Evolutionary conservation across 2,888 invertebrate species (phyloP), one percentile per base, ranked within the genome.

Genomic region (Copidosoma aretas): DNA sequence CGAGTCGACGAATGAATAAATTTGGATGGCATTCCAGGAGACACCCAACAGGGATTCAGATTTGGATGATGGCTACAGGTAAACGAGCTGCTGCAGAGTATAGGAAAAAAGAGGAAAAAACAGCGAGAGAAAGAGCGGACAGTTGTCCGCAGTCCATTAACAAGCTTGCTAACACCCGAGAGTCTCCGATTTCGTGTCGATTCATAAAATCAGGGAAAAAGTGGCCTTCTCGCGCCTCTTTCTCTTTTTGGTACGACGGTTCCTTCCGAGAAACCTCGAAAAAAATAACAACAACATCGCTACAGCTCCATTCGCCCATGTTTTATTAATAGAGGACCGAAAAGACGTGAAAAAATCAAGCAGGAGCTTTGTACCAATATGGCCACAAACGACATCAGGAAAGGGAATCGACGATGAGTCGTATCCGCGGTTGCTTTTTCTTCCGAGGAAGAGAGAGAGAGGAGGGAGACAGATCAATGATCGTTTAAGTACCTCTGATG

Each of bases 391-490:
- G 43, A 46, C 8, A 46, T 8, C 3, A 46, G 43, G 43, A 46
- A 14, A 3, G 12, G 12, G 4, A 46, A 14, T 46, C 15, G 43
- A 46, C 15, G 17, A 8, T 8, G 4, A 12, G 15, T 8, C 43
- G 43, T n/a, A 14, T 41, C 14, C 17, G 43, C 43, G 8, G 43
- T 46, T 46, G 43, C 3, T 32, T 32, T 5, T 32, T 8, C 43
- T 8, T 14, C 41, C 41, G 41, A 8, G 41, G 39, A 22, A 12
- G 15, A 46, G 25, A 21, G 64, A n/a, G n/a, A 17, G 54, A 17
- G 43, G 17, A 41, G 25, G n/a, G 8, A 14, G 19, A 66, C 64
- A 74, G 74, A 76, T 77, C 77, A 77, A 76, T 74, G 77, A 70
- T 76, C 77, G 77, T 73, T 76, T 77, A 75, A 76, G 73, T 74